phyloP scores from a whole-genome alignment of 2,888 invertebrate species.

The Melanophora roralis region DNA sequence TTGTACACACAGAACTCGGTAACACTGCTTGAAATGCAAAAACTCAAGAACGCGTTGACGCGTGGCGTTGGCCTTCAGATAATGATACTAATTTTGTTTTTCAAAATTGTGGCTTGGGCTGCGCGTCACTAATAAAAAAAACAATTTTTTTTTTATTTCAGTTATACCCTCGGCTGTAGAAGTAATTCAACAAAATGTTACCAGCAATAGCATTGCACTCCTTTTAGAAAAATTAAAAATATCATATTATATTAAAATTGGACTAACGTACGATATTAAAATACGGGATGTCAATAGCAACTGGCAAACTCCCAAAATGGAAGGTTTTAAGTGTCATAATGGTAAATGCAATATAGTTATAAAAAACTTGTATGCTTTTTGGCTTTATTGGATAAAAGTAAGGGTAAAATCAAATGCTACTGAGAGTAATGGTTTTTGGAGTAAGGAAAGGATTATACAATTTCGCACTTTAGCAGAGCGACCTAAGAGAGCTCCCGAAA shows the following conservation, averaged over 20 bases:
- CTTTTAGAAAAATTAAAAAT: slow-evolving; percentile 63
- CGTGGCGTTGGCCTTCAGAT: too few species aligned
- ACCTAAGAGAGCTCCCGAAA: slow-evolving; percentile 83
- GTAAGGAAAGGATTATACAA: slow-evolving; percentile 80
- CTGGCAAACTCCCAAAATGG: slow-evolving; percentile 80
- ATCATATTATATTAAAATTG: slow-evolving; percentile 59
- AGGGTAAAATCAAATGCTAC: slow-evolving; percentile 80
- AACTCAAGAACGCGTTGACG: too few species aligned
- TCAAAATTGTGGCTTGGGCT: too few species aligned
- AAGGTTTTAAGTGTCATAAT: slow-evolving; percentile 78
- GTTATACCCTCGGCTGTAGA: slow-evolving; percentile 66
- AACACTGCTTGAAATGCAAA: too few species aligned
- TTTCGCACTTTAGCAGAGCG: slow-evolving; percentile 79
- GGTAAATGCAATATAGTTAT: slow-evolving; percentile 32
- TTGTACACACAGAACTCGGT: too few species aligned
- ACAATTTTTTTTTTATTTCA: slow-evolving; percentile 29
- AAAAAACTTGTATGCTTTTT: slow-evolving; percentile 43
- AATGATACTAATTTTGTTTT: too few species aligned
- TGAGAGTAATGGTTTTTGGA: slow-evolving; percentile 83
- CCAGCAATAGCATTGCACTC: slow-evolving; percentile 65
- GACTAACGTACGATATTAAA: slow-evolving; percentile 65
- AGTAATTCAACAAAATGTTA: slow-evolving; percentile 61
- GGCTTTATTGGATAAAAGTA: slow-evolving; percentile 78
- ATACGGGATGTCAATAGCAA: slow-evolving; percentile 43
- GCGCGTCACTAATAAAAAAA: too few species aligned